phyloP scores from a whole-genome alignment of 2,113 vertebrate species.

The Promerops cafer region DNA sequence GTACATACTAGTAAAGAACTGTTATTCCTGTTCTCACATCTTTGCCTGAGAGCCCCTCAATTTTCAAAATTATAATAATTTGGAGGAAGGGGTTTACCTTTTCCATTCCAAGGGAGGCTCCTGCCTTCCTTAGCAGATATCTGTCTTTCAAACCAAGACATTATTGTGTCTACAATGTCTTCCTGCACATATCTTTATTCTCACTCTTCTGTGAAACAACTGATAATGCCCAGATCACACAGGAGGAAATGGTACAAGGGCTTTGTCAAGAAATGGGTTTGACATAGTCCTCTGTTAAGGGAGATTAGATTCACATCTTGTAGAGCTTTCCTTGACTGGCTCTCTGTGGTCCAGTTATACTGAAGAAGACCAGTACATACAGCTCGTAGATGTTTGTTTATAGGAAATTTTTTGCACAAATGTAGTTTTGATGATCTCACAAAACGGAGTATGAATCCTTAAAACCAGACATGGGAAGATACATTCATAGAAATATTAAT shows the following conservation, averaged over 20 bases:
- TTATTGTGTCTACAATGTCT: neutral
- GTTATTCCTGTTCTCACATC: neutral
- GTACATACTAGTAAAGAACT: neutral
- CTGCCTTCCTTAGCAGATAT: neutral
- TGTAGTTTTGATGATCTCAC: neutral
- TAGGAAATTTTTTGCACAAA: neutral
- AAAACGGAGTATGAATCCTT: neutral
- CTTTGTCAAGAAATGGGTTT: neutral
- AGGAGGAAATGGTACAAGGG: neutral
- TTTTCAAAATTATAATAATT: neutral
- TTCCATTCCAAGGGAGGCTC: neutral
- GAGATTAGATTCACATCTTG: neutral
- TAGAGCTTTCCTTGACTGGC: neutral
- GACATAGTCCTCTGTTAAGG: neutral
- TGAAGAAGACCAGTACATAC: neutral
- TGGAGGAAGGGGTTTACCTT: rapidly evolving
- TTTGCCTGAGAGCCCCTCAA: neutral
- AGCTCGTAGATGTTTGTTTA: neutral
- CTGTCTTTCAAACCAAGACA: neutral
- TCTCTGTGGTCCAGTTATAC: neutral
- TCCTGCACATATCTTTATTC: neutral
- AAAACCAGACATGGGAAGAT: neutral
- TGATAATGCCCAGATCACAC: neutral
- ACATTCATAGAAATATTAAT: neutral
- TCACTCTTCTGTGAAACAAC: neutral